Base-by-base conservation (phyloP, 2,797 vertebrate species). In the Miichthys miiuy region DNA sequence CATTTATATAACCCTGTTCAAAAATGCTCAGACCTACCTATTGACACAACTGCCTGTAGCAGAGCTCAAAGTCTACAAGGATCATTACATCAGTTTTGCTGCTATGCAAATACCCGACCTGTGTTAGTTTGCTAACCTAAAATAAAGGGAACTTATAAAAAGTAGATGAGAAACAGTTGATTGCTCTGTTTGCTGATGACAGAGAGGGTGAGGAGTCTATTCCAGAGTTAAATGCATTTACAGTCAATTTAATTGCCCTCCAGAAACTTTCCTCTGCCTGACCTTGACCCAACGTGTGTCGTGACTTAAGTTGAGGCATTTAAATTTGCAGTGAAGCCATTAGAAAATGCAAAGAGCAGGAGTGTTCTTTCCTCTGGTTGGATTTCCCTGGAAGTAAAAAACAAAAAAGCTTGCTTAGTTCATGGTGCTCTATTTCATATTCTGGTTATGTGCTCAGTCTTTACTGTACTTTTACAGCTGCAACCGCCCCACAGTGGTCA, bases 291-390 rank as follows among this genome's bases (percentile, higher is more conserved):
- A 8, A 51, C 16, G 11, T 18, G 25, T 66, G 42, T 0, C 3
- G 0, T 23, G 18, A 30, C 73, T 71, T 57, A 50, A 72, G 61
- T 23, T 34, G 5, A 50, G 54, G 76, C 48, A 79, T 83, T 72
- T 48, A 76, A 79, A 87, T 83, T 5, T 75, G 73, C 18, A 66
- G 51, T 54, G 47, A 78, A 72, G 57, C 38, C 58, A 48, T 21
- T n/a, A 57, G 7, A 51, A 68, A 65, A 75, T 78, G 74, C 77
- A 80, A 81, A 81, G 17, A 62, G 50, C 8, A 54, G 16, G 9
- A 46, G 52, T 54, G 4, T 57, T n/a, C 34, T n/a, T 42, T 17
- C 30, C 14, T 55, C 1, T 20, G 18, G 11, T 20, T 60, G n/a
- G 20, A 6, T 42, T 30, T 3, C 23, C 23, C 5, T 54, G 34